Evolutionary conservation across 2,888 invertebrate genomes (phyloP).

Genomic region (Cyaniris semiargus): DNA sequence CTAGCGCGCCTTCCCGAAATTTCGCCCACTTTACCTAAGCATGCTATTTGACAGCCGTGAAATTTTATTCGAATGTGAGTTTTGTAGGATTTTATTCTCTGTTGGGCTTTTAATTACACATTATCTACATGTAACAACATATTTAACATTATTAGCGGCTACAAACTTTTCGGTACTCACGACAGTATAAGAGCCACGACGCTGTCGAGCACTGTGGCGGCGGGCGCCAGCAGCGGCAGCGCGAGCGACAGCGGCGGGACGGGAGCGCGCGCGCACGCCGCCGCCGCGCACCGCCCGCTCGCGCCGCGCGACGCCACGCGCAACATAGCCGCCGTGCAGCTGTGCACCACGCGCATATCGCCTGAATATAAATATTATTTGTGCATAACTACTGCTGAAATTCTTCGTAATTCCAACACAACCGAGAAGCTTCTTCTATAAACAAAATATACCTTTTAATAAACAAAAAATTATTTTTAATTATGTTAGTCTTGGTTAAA

Average conservation of each 20-base stretch:
- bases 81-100: too few relatives aligned
- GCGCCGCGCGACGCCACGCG: slow-evolving; percentile 37
- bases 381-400: too few relatives aligned
- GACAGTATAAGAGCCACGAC: slow-evolving; percentile 54
- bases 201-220: slow-evolving; percentile 53
- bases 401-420: too few relatives aligned
- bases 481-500: too few relatives aligned
- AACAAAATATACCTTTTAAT: too few relatives aligned
- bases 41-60: too few relatives aligned
- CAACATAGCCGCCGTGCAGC: slow-evolving; percentile 42
- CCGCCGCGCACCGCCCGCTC: slow-evolving; percentile 38
- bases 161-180: slow-evolving; percentile 47
- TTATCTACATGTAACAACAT: not conserved
- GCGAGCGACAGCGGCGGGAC: slow-evolving; percentile 45
- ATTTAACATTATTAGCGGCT: not conserved
- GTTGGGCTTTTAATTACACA: too few relatives aligned
- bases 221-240: slow-evolving; percentile 46
- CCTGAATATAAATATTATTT: slow-evolving; percentile 46
- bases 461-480: too few relatives aligned
- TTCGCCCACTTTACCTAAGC: too few relatives aligned
- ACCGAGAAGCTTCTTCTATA: too few relatives aligned
- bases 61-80: too few relatives aligned
- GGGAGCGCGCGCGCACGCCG: slow-evolving; percentile 40
- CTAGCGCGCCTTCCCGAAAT: too few relatives aligned
- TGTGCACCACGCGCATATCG: slow-evolving; percentile 52